phyloP scores from a whole-genome alignment of 2,888 invertebrate genomes.

The Pseudococcus viburni region DNA sequence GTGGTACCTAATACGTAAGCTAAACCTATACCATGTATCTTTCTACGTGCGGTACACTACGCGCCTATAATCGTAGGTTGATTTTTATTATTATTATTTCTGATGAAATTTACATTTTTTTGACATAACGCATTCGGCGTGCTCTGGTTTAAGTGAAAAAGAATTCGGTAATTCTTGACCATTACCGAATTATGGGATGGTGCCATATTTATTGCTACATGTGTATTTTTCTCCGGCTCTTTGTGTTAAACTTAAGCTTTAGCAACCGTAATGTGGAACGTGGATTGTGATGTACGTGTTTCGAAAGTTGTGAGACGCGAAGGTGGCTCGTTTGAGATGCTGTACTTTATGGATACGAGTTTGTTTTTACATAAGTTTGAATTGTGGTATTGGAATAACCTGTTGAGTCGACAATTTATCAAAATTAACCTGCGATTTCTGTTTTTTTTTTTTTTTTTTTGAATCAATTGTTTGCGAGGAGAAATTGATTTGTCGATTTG shows the following conservation, averaged over 20 bases:
- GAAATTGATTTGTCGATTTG: too few species aligned
- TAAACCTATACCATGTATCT: too few species aligned
- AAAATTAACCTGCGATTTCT: too few species aligned
- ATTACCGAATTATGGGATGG: constrained; percentile 35
- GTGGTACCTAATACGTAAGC: too few species aligned
- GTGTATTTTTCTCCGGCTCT: not conserved
- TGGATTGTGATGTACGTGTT: not conserved
- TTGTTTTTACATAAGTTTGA: not conserved
- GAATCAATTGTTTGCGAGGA: too few species aligned
- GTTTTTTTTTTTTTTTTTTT: too few species aligned
- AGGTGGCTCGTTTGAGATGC: not conserved
- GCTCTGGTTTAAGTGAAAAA: not conserved
- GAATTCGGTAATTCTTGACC: constrained; percentile 8
- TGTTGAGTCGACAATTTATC: too few species aligned
- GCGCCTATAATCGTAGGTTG: constrained; percentile 29
- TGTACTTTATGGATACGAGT: not conserved
- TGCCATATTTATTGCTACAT: constrained; percentile 40
- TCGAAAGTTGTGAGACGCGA: not conserved
- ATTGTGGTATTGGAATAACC: not conserved
- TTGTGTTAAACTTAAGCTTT: constrained; percentile 20
- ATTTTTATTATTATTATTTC: constrained; percentile 57
- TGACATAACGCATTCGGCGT: constrained; percentile 28
- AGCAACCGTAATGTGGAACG: not conserved
- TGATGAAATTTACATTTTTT: constrained; percentile 58
- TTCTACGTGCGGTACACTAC: not conserved